Evolutionary conservation across 2,888 invertebrate genomes (phyloP).

Genomic region (Drosophila mayaguana): DNA sequence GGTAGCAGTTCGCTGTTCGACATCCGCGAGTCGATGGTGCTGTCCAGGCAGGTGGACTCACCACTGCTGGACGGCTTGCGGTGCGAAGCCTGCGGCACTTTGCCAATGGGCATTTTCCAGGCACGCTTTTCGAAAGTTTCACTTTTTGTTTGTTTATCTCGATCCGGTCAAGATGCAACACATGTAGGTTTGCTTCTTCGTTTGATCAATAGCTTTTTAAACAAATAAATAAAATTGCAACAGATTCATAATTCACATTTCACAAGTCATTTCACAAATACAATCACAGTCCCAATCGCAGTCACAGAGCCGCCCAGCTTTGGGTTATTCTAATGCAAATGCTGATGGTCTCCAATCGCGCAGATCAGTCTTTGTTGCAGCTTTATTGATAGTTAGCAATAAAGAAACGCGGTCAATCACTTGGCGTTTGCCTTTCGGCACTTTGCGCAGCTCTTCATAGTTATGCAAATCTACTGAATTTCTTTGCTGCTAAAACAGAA

Average conservation of each 20-base stretch:
- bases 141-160: constrained; percentile 12
- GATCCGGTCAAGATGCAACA: neutral
- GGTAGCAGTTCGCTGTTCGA: constrained; percentile 83
- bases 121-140: constrained; percentile 23
- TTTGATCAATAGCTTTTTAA: constrained; percentile 1
- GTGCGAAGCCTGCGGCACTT: constrained; percentile 47
- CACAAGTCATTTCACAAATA: constrained; percentile 36
- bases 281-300: neutral
- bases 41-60: constrained; percentile 68
- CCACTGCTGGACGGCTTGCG: constrained; percentile 62
- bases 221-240: constrained; percentile 47
- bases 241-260: constrained; percentile 43
- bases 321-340: constrained; percentile 52
- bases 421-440: constrained; percentile 9
- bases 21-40: constrained; percentile 82
- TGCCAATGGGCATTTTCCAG: constrained; percentile 79
- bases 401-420: constrained; percentile 23
- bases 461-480: constrained; percentile 33
- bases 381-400: constrained; percentile 26
- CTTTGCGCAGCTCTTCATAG: constrained; percentile 23
- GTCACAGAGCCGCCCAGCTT: constrained; percentile 1
- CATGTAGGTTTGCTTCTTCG: neutral
- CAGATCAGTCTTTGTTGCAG: constrained; percentile 35
- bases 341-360: constrained; percentile 39
- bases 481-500: neutral